Conservation (phyloP, 2,113 vertebrate genomes). For the Prochilodus magdalenae region DNA sequence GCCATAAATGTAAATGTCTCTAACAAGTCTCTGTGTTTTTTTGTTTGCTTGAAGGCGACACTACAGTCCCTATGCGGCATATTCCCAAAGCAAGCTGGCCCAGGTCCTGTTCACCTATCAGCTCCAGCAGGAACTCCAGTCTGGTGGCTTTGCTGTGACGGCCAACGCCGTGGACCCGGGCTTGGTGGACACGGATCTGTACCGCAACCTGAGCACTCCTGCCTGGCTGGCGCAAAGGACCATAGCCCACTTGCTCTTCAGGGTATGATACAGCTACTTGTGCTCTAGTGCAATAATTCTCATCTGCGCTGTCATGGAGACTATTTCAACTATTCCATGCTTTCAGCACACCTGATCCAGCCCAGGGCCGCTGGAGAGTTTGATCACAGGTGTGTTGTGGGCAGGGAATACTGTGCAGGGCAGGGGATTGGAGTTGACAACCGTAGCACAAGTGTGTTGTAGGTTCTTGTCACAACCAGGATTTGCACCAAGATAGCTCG, state of each 20-base stretch:
- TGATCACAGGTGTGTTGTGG: too few species aligned
- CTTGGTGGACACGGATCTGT: conserved; percentile 88
- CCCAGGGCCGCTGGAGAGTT: too few species aligned
- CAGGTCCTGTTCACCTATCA: conserved; percentile 86
- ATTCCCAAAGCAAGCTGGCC: conserved; percentile 90
- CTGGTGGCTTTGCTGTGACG: conserved; percentile 77
- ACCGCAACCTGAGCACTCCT: conserved; percentile 79
- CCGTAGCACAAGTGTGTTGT: too few species aligned
- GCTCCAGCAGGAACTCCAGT: conserved; percentile 81
- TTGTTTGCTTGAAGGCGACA: conserved; percentile 65
- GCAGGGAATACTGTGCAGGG: neutral
- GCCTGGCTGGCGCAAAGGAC: conserved; percentile 67
- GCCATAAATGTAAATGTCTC: too few species aligned
- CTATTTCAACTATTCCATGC: neutral
- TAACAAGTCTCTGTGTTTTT: neutral
- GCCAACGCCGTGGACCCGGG: conserved; percentile 90
- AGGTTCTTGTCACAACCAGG: too few species aligned
- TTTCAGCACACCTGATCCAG: neutral
- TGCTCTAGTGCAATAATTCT: neutral
- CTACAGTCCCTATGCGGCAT: conserved; percentile 87
- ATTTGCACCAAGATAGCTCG: too few species aligned
- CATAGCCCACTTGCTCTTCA: conserved; percentile 79
- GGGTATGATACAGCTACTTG: conserved; percentile 71
- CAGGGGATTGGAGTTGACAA: too few species aligned
- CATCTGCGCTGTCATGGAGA: too few species aligned